Percentiles rank a stretch among this genome's conserved stretches.
Conservation (phyloP, 2,888 invertebrate species). For the Drosophila ustulata region DNA sequence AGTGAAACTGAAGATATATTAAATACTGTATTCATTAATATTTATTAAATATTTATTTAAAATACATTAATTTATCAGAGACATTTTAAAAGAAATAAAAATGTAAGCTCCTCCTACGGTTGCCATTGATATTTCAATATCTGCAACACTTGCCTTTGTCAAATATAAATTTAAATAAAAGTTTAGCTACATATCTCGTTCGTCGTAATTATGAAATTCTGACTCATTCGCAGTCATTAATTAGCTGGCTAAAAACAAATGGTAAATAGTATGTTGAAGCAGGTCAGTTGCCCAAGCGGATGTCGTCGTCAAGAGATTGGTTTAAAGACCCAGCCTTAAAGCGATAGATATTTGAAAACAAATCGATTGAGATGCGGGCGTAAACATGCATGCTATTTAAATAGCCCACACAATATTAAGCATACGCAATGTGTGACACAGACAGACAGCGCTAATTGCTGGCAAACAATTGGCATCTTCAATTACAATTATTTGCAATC, state of each 20-base stretch:
- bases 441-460: constrained; percentile 59
- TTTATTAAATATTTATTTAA: too few species aligned
- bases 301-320: constrained; percentile 37
- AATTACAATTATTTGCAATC: constrained; percentile 72
- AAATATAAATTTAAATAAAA: constrained; percentile 24
- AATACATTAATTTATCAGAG: too few species aligned
- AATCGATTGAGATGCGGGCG: constrained; percentile 46
- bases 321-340: constrained; percentile 42
- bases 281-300: constrained; percentile 60
- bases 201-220: constrained; percentile 8
- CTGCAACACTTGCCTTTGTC: not conserved
- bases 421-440: constrained; percentile 22
- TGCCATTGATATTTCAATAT: not conserved
- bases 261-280: constrained; percentile 21
- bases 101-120: not conserved
- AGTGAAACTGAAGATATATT: too few species aligned
- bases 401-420: constrained; percentile 42
- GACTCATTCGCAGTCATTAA: constrained; percentile 25
- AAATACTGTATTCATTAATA: too few species aligned
- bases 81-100: not conserved
- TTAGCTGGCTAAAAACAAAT: constrained; percentile 34
- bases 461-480: constrained; percentile 72
- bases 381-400: constrained; percentile 3
- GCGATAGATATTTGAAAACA: constrained; percentile 33
- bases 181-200: constrained; percentile 14